Conservation (phyloP, 2,113 vertebrate species). For the Chiloscyllium plagiosum region DNA sequence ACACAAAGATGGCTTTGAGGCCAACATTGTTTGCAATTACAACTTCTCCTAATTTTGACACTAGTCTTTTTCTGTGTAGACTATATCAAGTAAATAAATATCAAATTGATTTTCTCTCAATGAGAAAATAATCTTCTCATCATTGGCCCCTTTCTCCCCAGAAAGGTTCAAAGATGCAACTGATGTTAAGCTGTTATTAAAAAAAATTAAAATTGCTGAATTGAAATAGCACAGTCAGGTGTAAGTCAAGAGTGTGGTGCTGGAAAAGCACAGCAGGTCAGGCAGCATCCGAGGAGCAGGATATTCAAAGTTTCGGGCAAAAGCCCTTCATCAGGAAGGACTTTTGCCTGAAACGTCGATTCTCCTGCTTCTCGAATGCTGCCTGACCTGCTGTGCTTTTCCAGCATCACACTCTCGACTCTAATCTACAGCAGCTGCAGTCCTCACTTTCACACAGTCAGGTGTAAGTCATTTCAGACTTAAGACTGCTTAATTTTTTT, state of each 20-base stretch:
- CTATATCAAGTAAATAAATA: background rate
- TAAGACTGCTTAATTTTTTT: background rate
- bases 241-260: no score
- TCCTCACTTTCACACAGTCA: background rate
- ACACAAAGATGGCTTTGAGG: background rate
- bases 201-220: background rate
- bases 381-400: no score
- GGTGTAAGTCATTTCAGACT: background rate
- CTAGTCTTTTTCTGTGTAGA: background rate
- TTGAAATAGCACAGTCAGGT: background rate
- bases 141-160: background rate
- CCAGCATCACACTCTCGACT: no score
- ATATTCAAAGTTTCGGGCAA: no score
- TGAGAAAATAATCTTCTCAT: background rate
- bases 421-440: no score
- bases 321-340: no score
- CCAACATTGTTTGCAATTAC: background rate
- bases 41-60: background rate
- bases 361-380: no score
- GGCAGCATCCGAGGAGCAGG: no score
- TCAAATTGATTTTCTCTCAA: background rate
- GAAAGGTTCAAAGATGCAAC: background rate
- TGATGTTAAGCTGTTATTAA: background rate
- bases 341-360: no score
- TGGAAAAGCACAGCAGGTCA: no score